Evolutionary conservation across 2,797 vertebrate genomes (phyloP).

Genomic region (Oophaga sylvatica): DNA sequence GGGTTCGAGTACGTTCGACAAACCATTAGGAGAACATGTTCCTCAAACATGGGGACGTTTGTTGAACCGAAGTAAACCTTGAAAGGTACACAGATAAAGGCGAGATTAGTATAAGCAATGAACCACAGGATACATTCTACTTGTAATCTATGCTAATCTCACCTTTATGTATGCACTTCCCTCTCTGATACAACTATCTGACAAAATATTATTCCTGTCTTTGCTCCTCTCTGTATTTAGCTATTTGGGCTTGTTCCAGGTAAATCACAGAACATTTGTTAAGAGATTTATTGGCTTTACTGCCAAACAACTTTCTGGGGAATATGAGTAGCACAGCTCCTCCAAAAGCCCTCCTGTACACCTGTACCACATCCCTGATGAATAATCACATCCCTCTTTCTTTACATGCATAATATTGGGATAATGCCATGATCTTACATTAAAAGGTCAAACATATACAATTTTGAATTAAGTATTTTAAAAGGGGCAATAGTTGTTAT

Average conservation of each 20-base stretch:
- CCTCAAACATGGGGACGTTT: no score
- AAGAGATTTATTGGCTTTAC: slow-evolving; percentile 36
- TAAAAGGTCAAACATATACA: not conserved
- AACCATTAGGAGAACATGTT: no score
- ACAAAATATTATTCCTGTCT: slow-evolving; percentile 15
- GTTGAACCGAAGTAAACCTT: no score
- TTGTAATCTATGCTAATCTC: not conserved
- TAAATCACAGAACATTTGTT: slow-evolving; percentile 58
- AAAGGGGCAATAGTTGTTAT: not conserved
- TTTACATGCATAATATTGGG: not conserved
- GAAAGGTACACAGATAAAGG: not conserved
- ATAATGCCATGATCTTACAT: not conserved
- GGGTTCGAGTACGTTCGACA: no score
- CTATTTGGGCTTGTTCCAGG: slow-evolving; percentile 47
- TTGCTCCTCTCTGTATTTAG: not conserved
- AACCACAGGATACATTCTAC: slow-evolving; percentile 7
- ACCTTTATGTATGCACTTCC: not conserved
- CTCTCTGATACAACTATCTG: not conserved
- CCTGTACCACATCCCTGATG: slow-evolving; percentile 52
- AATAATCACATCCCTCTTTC: not conserved
- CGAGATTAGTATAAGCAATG: slow-evolving; percentile 8
- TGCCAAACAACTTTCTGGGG: slow-evolving; percentile 50
- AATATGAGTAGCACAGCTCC: slow-evolving; percentile 30
- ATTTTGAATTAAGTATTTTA: not conserved
- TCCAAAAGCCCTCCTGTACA: slow-evolving; percentile 37